Evolutionary conservation across 2,888 invertebrate genomes (phyloP), one percentile per base, ranked within the genome.

Genomic region (Sesia apiformis): DNA sequence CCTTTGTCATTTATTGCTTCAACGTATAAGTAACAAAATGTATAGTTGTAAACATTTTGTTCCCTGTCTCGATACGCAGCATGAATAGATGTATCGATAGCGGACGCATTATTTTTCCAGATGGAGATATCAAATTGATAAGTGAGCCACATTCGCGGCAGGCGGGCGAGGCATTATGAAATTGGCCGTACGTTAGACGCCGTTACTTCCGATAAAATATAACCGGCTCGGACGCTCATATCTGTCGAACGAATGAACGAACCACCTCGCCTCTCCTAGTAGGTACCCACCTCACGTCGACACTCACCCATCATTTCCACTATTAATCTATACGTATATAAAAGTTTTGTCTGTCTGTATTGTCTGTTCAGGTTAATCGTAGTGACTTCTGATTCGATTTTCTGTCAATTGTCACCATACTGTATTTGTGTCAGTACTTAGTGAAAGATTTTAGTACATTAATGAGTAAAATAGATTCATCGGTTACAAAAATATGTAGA

Each of bases 171-270:
- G 89, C 89, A 89, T 89, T 89, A 89, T 89, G 88, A 88, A 87
- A 89, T 89, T 89, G 89, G 89, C 89, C 78, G 85, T 89, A 89
- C 80, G 86, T 89, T 88, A 89, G 85, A 73, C 69, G 83, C 88
- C 88, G 82, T 89, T 84, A 86, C 88, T 84, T 82, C 74, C 76
- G 84, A 86, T 89, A 88, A 89, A 88, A 88, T 89, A 89, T 88
- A 80, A 86, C 85, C 87, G 74, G 70, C 81, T 72, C 70, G 71
- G 72, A 72, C 67, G 83, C 84, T 89, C 88, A 89, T 89, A 89
- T 87, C 87, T 86, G 86, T 84, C 79, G 78, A 75, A 74, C 64
- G 69, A 69, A 74, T 69, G 23, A 49, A 49, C 40, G 55, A 52
- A 52, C 61, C 59, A 55, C 57, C 59, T 56, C 64, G 67, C 65